Evolutionary conservation across 2,113 vertebrate species (phyloP).

Genomic region (Hippocampus zosterae): DNA sequence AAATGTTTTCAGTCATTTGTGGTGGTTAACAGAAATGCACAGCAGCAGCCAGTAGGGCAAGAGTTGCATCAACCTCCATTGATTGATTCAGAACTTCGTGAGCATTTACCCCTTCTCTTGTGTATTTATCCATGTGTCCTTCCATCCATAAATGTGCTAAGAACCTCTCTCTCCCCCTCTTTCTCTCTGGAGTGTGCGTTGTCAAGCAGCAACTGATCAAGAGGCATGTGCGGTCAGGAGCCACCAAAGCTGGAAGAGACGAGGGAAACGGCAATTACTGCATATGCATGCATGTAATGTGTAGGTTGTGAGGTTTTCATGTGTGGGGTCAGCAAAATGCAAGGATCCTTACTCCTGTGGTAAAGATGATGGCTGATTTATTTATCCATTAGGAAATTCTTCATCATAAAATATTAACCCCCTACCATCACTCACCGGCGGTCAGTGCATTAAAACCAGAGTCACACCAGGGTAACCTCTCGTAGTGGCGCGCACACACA

Average conservation of each 20-base stretch:
- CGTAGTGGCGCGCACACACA: background rate
- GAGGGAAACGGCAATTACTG: constrained; percentile 21
- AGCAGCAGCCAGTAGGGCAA: constrained; percentile 47
- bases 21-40: constrained; percentile 40
- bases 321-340: constrained; percentile 35
- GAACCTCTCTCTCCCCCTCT: constrained; percentile 1
- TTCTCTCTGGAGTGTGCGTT: background rate
- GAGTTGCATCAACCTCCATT: constrained; percentile 9
- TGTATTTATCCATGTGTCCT: background rate
- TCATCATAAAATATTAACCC: constrained; percentile 57
- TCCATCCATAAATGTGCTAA: constrained; percentile 6
- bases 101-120: constrained; percentile 8
- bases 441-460: constrained; percentile 33
- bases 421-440: constrained; percentile 29
- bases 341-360: constrained; percentile 19
- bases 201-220: constrained; percentile 40
- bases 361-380: constrained; percentile 38
- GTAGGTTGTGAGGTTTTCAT: background rate
- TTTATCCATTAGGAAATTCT: constrained; percentile 36
- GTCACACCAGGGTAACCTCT: constrained; percentile 30
- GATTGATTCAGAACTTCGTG: constrained; percentile 10
- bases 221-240: constrained; percentile 64
- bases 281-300: background rate
- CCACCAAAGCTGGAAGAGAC: constrained; percentile 67
- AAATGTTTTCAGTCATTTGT: constrained; percentile 14